A percentile compares a stretch with the other conserved stretches of the same genome.
phyloP scores from a whole-genome alignment of 2,888 invertebrate genomes.

The Drosophila ochracea region DNA sequence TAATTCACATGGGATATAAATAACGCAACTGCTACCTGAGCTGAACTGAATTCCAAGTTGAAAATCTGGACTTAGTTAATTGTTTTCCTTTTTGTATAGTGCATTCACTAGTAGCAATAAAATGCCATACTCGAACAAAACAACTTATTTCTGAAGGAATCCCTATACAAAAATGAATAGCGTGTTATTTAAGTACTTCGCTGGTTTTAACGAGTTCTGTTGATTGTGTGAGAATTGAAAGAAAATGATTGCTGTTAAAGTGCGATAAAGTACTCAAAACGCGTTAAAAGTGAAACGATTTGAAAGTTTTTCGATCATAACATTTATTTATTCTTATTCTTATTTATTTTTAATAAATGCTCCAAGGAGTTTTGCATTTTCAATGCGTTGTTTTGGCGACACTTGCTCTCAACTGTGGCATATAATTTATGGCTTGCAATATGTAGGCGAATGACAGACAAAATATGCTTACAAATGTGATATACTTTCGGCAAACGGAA shows the following conservation, averaged over 20 bases:
- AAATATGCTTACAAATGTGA: conserved; percentile 16
- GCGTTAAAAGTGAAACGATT: not conserved
- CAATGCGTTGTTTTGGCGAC: conserved; percentile 67
- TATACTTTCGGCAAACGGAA: not conserved
- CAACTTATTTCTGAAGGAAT: not conserved
- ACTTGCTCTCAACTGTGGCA: conserved; percentile 69
- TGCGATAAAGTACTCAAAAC: conserved; percentile 13
- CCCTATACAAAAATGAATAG: not conserved
- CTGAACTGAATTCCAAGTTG: not conserved
- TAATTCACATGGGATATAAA: not conserved
- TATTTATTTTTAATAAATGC: too few relatives aligned
- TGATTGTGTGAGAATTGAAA: not conserved
- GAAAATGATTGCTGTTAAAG: conserved; percentile 17
- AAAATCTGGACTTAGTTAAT: not conserved
- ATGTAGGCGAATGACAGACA: conserved; percentile 28
- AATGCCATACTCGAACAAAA: not conserved
- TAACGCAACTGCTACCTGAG: not conserved
- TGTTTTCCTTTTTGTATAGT: not conserved
- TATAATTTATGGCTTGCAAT: conserved; percentile 66
- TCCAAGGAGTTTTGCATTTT: conserved; percentile 52
- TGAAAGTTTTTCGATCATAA: conserved; percentile 43
- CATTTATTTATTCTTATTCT: too few relatives aligned
- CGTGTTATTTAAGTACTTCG: conserved; percentile 6
- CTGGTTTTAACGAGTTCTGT: not conserved
- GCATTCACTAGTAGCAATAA: not conserved